phyloP scores from a whole-genome alignment of 1,140 invertebrate species.

The Ectropis grisescens region DNA sequence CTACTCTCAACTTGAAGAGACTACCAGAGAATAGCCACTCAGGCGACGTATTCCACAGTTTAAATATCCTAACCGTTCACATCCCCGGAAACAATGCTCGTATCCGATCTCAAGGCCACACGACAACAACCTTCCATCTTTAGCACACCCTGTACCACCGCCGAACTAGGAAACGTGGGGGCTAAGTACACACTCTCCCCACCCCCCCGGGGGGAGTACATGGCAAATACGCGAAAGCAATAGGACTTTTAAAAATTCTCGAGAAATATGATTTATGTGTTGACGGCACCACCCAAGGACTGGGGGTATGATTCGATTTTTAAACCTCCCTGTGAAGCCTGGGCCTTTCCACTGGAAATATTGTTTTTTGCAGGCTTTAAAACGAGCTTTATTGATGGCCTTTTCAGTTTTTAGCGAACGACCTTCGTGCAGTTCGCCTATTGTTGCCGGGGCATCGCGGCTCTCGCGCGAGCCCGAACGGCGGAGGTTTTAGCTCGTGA shows the following conservation, averaged over 20 bases:
- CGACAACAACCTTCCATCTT: background rate
- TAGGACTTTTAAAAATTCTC: constrained; percentile 71
- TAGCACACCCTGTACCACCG: constrained; percentile 35
- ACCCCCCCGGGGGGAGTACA: constrained; percentile 54
- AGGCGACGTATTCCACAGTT: too few relatives aligned
- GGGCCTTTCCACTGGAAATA: constrained; percentile 23
- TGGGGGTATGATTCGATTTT: constrained; percentile 64
- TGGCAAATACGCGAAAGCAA: constrained; percentile 71
- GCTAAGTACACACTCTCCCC: constrained; percentile 61
- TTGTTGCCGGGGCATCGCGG: too few relatives aligned
- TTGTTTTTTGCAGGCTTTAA: constrained; percentile 20
- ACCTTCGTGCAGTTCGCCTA: too few relatives aligned
- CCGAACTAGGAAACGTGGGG: constrained; percentile 68
- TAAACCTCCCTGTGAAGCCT: constrained; percentile 43
- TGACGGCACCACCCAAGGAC: constrained; percentile 64
- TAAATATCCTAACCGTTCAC: too few relatives aligned
- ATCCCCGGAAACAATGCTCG: too few relatives aligned
- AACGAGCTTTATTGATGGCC: background rate
- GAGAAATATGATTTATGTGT: constrained; percentile 71
- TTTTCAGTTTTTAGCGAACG: too few relatives aligned
- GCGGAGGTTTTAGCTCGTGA: too few relatives aligned
- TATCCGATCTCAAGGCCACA: background rate
- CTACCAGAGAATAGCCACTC: too few relatives aligned
- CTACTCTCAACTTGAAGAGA: too few relatives aligned
- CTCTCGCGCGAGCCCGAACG: too few relatives aligned